These are phyloP conservation scores for Temnothorax longispinosus DNA, from an alignment of 1,140 invertebrate genomes.

Conservation along the genomic window DNA sequence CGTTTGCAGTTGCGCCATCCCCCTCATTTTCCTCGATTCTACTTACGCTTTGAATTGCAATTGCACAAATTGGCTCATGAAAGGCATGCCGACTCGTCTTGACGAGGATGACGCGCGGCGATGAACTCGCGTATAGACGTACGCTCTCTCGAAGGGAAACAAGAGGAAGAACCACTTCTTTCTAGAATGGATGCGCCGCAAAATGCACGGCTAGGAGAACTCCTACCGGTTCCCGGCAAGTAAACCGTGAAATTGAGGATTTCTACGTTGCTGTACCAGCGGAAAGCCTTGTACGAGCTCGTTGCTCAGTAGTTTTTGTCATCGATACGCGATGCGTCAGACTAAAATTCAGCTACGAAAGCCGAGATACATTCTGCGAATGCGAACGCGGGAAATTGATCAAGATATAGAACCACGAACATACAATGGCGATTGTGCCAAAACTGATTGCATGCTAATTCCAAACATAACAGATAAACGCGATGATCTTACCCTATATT, in stretches of 20 bases:
- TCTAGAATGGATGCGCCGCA: slow-evolving; percentile 20
- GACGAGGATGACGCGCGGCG: slow-evolving; percentile 5
- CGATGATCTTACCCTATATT: background rate
- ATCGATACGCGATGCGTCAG: slow-evolving; percentile 18
- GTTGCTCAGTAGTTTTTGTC: slow-evolving; percentile 49
- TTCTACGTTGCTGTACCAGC: slow-evolving; percentile 67
- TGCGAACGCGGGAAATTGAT: background rate
- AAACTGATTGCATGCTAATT: background rate
- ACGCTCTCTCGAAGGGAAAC: background rate
- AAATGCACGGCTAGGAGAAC: slow-evolving; percentile 59
- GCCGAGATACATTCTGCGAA: slow-evolving; percentile 5
- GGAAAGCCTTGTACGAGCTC: slow-evolving; percentile 43
- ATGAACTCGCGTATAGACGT: background rate
- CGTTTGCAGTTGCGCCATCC: background rate
- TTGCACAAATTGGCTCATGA: slow-evolving; percentile 44
- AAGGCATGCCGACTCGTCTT: background rate
- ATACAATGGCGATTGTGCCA: background rate
- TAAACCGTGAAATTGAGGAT: slow-evolving; percentile 70
- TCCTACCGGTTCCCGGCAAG: slow-evolving; percentile 40
- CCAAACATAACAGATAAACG: background rate
- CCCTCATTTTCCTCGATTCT: slow-evolving; percentile 40
- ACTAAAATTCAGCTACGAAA: slow-evolving; percentile 7
- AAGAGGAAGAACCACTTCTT: slow-evolving; percentile 5
- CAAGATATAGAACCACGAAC: background rate
- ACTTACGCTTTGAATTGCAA: background rate